phyloP scores from a whole-genome alignment of 2,888 invertebrate genomes.

The Gastrophysa polygoni region DNA sequence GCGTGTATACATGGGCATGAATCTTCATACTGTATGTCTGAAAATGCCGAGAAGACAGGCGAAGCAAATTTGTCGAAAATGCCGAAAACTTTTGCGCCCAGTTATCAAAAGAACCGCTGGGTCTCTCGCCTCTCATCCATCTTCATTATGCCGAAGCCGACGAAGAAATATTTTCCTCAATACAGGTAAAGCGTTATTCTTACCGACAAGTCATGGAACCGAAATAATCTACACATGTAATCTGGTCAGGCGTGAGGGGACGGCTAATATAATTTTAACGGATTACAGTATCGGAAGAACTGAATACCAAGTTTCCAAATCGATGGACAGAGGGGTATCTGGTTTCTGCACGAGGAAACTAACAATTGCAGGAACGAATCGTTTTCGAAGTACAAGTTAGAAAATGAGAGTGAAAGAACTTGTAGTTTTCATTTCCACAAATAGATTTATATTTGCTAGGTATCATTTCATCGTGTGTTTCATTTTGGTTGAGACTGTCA shows the following conservation, averaged over 20 bases:
- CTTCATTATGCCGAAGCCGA: background rate
- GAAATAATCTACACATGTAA: constrained; percentile 53
- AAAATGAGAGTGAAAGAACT: too few relatives aligned
- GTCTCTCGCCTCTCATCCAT: background rate
- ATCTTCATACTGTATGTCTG: background rate
- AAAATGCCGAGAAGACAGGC: background rate
- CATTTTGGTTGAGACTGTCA: too few relatives aligned
- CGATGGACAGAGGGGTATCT: background rate
- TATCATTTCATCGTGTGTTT: too few relatives aligned
- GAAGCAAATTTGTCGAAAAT: background rate
- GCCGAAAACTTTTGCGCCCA: background rate
- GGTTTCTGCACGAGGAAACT: too few relatives aligned
- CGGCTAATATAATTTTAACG: constrained; percentile 33
- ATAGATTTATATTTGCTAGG: too few relatives aligned
- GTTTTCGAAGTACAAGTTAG: too few relatives aligned
- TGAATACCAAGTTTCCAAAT: too few relatives aligned
- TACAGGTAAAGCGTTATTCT: constrained; percentile 36
- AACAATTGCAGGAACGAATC: too few relatives aligned
- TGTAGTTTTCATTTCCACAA: too few relatives aligned
- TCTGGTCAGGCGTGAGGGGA: constrained; percentile 46
- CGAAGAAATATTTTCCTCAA: constrained; percentile 19
- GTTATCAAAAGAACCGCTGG: background rate
- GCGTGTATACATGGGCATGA: background rate
- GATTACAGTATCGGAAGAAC: constrained; percentile 39
- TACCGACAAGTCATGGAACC: constrained; percentile 46